phyloP scores from a whole-genome alignment of 2,888 invertebrate genomes.

The Ophioninae sp. region DNA sequence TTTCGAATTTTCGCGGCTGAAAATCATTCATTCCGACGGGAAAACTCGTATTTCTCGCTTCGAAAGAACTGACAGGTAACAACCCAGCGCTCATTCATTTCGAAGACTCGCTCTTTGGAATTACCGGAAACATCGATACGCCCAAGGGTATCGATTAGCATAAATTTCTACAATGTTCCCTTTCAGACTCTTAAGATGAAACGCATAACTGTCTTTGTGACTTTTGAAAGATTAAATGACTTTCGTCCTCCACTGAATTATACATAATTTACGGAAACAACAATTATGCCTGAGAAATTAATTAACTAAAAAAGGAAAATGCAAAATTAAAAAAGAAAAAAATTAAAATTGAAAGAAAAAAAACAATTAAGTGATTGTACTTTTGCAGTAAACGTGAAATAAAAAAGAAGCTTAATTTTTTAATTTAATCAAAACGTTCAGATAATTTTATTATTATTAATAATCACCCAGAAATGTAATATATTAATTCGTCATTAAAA shows the following conservation, averaged over 20 bases:
- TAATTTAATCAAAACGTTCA: no score
- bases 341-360: no score
- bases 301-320: no score
- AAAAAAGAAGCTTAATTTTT: no score
- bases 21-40: slow-evolving; percentile 19
- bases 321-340: no score
- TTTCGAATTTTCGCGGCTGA: slow-evolving; percentile 10
- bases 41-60: slow-evolving; percentile 25
- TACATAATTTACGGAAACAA: no score
- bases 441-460: no score
- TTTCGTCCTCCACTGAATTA: neutral
- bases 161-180: slow-evolving; percentile 32
- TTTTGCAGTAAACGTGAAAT: no score
- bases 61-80: slow-evolving; percentile 46
- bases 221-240: neutral
- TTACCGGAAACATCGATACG: slow-evolving; percentile 26
- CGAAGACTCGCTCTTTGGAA: slow-evolving; percentile 2
- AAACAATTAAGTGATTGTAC: no score
- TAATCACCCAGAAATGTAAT: no score
- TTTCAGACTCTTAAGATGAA: slow-evolving; percentile 5
- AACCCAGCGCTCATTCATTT: slow-evolving; percentile 41
- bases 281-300: no score
- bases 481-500: no score
- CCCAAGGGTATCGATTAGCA: slow-evolving; percentile 44
- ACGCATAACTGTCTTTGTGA: neutral